Conservation (phyloP, 2,888 invertebrate species). For the Corythucha ciliata region DNA sequence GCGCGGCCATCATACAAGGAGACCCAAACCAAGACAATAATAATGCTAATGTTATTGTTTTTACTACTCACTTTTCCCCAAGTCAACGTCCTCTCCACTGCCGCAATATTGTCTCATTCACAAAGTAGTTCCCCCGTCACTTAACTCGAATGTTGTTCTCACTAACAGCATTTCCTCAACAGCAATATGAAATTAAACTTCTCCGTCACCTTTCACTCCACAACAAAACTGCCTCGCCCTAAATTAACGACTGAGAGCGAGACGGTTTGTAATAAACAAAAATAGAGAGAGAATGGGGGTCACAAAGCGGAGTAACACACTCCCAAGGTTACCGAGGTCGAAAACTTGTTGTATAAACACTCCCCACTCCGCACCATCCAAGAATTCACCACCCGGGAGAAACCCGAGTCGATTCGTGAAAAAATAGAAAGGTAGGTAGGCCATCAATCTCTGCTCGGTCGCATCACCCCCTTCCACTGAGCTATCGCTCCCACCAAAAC, state of each 20-base stretch:
- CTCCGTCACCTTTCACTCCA: no score
- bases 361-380: no score
- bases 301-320: constrained; percentile 1
- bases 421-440: no score
- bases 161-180: not conserved
- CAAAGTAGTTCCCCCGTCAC: constrained; percentile 9
- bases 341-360: no score
- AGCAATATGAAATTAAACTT: no score
- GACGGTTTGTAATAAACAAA: constrained; percentile 5
- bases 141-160: not conserved
- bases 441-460: no score
- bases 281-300: constrained; percentile 12
- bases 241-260: not conserved
- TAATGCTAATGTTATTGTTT: constrained; percentile 21
- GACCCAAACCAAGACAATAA: constrained; percentile 12
- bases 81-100: constrained; percentile 7
- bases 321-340: constrained; percentile 21
- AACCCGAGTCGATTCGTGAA: no score
- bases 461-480: no score
- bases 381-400: no score
- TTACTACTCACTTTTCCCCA: constrained; percentile 9
- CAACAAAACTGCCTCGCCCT: no score
- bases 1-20: not conserved
- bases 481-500: no score
- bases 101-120: not conserved